Evolutionary conservation across 2,797 vertebrate genomes (phyloP).

Genomic region (Mormyrus hasselquistii): DNA sequence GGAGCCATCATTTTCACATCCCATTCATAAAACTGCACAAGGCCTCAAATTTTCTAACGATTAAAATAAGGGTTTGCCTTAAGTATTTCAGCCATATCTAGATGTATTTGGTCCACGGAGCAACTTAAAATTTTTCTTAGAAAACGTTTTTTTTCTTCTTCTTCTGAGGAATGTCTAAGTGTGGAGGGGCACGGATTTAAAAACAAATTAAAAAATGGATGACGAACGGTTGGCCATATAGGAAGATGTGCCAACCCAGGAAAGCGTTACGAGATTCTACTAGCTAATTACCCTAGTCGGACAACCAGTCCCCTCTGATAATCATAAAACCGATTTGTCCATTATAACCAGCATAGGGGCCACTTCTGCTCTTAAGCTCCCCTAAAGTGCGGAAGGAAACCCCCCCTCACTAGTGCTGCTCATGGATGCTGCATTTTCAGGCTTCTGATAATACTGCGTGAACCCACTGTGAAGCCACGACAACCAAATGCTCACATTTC

Average conservation of each 20-base stretch:
- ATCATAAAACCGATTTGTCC: conserved; percentile 47
- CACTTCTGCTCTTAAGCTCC: conserved; percentile 47
- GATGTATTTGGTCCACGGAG: conserved; percentile 11
- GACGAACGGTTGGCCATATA: background rate
- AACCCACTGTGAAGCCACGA: conserved; percentile 36
- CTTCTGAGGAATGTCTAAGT: background rate
- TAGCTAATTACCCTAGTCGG: conserved; percentile 36
- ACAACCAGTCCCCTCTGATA: conserved; percentile 67
- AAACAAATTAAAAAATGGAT: background rate
- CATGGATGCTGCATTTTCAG: conserved; percentile 37
- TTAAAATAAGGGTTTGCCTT: background rate
- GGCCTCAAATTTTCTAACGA: background rate
- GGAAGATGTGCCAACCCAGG: background rate
- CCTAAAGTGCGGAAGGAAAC: conserved; percentile 18
- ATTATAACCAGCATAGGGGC: conserved; percentile 31
- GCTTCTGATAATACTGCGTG: conserved; percentile 36
- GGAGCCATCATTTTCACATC: background rate
- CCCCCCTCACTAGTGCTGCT: conserved; percentile 44
- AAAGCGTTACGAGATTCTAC: background rate
- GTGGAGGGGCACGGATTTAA: background rate
- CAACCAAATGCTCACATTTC: conserved; percentile 45
- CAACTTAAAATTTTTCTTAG: background rate
- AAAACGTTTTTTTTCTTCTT: background rate
- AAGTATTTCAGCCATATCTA: background rate
- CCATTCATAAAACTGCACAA: background rate